phyloP scores from a whole-genome alignment of 2,113 vertebrate species.

The Gasterosteus aculeatus region DNA sequence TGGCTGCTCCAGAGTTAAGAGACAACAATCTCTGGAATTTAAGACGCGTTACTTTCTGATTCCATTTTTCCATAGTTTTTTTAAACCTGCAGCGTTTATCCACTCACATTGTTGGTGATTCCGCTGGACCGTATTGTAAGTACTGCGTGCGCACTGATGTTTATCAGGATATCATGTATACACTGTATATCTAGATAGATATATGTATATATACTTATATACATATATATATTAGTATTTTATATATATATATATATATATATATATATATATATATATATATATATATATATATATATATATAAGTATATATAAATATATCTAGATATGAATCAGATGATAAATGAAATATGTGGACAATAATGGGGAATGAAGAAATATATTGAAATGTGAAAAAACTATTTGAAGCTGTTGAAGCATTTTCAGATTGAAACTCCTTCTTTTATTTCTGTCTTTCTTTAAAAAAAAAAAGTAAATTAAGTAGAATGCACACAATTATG shows the following conservation, averaged over 20 bases:
- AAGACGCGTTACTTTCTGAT: neutral
- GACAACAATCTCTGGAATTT: conserved; percentile 17
- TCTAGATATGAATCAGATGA: neutral
- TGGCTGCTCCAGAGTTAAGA: conserved; percentile 41
- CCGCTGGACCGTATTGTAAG: conserved; percentile 39
- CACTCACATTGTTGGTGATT: neutral
- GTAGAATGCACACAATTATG: neutral
- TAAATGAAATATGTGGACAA: neutral
- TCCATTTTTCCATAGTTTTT: neutral
- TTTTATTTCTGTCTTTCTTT: neutral
- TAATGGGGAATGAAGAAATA: neutral
- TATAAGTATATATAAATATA: neutral
- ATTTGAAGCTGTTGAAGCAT: neutral
- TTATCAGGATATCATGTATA: neutral
- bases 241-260: neutral
- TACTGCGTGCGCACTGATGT: conserved; percentile 23
- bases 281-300: neutral
- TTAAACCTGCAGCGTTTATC: neutral
- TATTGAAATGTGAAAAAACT: neutral
- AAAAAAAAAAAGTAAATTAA: neutral
- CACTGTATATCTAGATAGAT: too few relatives aligned
- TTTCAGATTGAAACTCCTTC: neutral
- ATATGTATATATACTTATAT: neutral
- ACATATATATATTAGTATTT: conserved; percentile 6
- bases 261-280: neutral